Conservation (phyloP, 1,140 invertebrate genomes). For the Aphaenogaster rudis region DNA sequence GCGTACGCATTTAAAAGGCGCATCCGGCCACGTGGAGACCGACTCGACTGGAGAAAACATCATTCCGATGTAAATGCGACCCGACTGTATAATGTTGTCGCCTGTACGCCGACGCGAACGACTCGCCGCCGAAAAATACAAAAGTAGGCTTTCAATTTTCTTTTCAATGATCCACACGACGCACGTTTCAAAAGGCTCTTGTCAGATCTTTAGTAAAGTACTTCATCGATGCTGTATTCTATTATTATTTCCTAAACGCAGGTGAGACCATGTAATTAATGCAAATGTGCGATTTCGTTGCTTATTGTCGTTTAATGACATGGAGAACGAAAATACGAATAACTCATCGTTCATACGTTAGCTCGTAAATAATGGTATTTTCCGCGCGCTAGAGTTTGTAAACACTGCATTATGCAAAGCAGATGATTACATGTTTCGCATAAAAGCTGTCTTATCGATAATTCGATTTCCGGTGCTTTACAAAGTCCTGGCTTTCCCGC, state of each 20-base stretch:
- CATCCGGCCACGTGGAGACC: slow-evolving; percentile 54
- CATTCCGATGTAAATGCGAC: slow-evolving; percentile 73
- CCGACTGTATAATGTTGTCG: slow-evolving; percentile 52
- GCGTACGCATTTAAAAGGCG: slow-evolving; percentile 36
- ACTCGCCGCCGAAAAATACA: slow-evolving; percentile 35
- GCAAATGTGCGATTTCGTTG: background rate
- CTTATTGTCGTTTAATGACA: background rate
- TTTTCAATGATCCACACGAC: slow-evolving; percentile 61
- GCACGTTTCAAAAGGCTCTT: slow-evolving; percentile 7
- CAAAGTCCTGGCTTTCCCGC: background rate
- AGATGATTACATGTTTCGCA: background rate
- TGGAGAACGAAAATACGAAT: background rate
- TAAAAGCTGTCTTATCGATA: slow-evolving; percentile 15
- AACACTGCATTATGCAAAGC: background rate
- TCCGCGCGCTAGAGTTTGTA: background rate
- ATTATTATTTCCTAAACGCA: background rate
- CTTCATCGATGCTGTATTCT: background rate
- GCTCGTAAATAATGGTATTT: background rate
- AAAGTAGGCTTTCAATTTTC: slow-evolving; percentile 65
- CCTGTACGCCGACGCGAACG: slow-evolving; percentile 8
- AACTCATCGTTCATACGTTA: background rate
- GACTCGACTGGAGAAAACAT: slow-evolving; percentile 51
- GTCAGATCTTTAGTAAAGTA: background rate
- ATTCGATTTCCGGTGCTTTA: slow-evolving; percentile 1
- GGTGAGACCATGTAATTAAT: background rate